phyloP scores from a whole-genome alignment of 1,140 invertebrate genomes.

The Plodia interpunctella region DNA sequence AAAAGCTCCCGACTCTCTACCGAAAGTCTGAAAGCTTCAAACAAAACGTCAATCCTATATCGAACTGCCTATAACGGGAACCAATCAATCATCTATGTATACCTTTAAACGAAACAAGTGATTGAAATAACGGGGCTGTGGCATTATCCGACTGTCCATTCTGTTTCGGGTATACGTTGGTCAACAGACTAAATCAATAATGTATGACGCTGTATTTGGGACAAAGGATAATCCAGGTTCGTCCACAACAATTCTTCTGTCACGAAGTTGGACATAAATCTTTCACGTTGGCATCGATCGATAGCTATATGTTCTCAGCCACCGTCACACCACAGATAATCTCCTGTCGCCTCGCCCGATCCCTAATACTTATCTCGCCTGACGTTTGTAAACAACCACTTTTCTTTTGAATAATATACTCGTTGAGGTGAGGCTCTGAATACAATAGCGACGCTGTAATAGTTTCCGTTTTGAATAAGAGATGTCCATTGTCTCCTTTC shows the following conservation, averaged over 20 bases:
- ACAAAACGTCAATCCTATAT: constrained; percentile 5
- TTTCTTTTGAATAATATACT: constrained; percentile 69
- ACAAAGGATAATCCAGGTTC: constrained; percentile 64
- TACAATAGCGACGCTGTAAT: constrained; percentile 69
- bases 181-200: constrained; percentile 31
- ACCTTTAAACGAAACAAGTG: constrained; percentile 10
- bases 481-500: constrained; percentile 65
- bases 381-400: constrained; percentile 67
- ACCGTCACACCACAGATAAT: constrained; percentile 34
- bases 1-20: not conserved
- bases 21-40: constrained; percentile 4
- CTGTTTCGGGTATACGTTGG: constrained; percentile 23
- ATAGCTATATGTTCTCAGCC: constrained; percentile 39
- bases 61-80: constrained; percentile 3
- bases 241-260: constrained; percentile 50
- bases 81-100: constrained; percentile 10
- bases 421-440: constrained; percentile 58
- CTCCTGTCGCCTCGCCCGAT: constrained; percentile 44
- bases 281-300: constrained; percentile 56
- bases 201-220: constrained; percentile 39
- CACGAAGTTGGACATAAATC: constrained; percentile 66
- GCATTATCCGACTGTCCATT: constrained; percentile 11
- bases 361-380: constrained; percentile 53
- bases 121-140: constrained; percentile 9
- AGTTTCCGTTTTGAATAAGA: constrained; percentile 74